Percentiles rank a stretch among this genome's conserved stretches.
phyloP scores from a whole-genome alignment of 1,140 invertebrate genomes.

The Dreissena rostriformis region DNA sequence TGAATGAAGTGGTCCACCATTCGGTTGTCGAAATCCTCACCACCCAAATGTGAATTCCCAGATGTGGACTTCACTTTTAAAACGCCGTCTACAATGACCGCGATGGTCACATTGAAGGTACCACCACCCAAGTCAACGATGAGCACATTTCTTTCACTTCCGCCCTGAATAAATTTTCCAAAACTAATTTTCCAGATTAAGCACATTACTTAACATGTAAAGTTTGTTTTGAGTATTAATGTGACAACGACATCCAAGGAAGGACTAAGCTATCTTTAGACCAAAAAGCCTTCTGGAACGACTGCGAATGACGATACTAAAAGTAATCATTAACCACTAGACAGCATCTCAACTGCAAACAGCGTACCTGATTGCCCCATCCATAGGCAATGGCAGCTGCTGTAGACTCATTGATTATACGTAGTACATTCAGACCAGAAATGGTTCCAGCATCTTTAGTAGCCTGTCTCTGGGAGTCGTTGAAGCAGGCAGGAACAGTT shows the following conservation, averaged over 20 bases:
- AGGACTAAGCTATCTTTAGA: neutral
- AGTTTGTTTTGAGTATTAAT: neutral
- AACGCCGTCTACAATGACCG: too few species aligned
- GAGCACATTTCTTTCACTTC: too few species aligned
- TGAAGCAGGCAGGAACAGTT: conserved; percentile 83
- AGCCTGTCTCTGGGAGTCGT: conserved; percentile 83
- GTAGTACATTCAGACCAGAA: conserved; percentile 83
- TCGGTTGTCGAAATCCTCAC: too few species aligned
- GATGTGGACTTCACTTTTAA: too few species aligned
- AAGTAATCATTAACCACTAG: neutral
- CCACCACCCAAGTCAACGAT: too few species aligned
- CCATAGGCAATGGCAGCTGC: conserved; percentile 83
- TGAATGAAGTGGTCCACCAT: too few species aligned
- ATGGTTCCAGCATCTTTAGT: conserved; percentile 84
- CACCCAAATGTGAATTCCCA: too few species aligned
- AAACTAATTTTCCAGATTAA: too few species aligned
- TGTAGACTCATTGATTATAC: conserved; percentile 83
- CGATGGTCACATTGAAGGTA: too few species aligned
- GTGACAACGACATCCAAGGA: neutral
- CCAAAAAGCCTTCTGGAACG: too few species aligned
- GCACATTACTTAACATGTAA: too few species aligned
- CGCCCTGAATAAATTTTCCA: too few species aligned
- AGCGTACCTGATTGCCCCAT: conserved; percentile 83
- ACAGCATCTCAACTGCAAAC: conserved; percentile 81
- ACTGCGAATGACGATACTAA: neutral